Base-by-base conservation (phyloP, 2,113 vertebrate species). In the Sylvietta virens region DNA sequence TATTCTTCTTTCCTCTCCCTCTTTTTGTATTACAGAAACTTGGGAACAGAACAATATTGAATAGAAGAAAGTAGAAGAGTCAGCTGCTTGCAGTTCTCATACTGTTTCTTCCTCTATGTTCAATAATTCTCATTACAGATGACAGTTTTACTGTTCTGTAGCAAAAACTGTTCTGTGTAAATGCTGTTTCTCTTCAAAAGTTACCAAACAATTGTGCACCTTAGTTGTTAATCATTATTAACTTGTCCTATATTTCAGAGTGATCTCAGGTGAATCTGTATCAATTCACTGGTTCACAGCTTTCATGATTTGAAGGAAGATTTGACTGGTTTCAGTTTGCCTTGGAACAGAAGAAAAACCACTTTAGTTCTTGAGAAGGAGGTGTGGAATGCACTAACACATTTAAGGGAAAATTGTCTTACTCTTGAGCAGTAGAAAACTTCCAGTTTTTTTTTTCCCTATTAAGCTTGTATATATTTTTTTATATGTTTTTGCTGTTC, bases 1-100 rank as follows among this genome's bases (percentile, higher is more conserved):
- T 54, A 61, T 94, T 91, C 47, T 72, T 76, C 27, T 15, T 64
- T 88, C 15, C 30, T 12, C 30, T 67, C 20, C 13, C 18, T 93
- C 17, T 94, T 86, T 90, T 72, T 92, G 17, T 83, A 33, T 92
- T 96, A 35, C 86, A 96, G 98, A 62, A 78, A 73, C 62, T 51
- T 92, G 62, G 19, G 45, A 94, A 88, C 67, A 60, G 81, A 83
- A 77, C 79, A 88, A 56, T 74, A 53, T 35, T 53, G 88, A 88
- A 66, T 56, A 85, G 90, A 97, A 96, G 78, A 95, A 95, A 83
- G 57, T 37, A 71, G 79, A 96, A 88, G 85, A 94, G 33, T 48
- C 71, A 95, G 67, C 85, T 86, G 74, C 66, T 91, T 92, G 31
- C 4, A 13, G n/a, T 93, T 86, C 28, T 91, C 17, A 4, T 60